Percentiles rank a stretch among this genome's conserved stretches.
Evolutionary conservation across 2,797 vertebrate species (phyloP).

Genomic region (Acrossocheilus wenchowensis): DNA sequence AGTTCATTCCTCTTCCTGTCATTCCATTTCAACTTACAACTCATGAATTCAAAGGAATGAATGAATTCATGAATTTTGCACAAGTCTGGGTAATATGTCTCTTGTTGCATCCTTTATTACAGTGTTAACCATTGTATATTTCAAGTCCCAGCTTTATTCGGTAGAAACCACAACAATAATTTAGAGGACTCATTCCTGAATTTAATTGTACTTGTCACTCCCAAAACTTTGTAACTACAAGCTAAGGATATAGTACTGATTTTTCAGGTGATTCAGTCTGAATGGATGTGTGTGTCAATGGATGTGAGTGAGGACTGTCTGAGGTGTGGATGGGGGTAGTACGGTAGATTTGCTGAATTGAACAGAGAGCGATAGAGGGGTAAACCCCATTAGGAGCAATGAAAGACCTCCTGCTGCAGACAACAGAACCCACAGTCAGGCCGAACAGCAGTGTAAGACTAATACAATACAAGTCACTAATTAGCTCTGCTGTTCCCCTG

Average conservation of each 20-base stretch:
- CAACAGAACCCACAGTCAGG: conserved; percentile 68
- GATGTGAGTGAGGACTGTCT: background rate
- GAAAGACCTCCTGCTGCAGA: conserved; percentile 58
- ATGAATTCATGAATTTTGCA: background rate
- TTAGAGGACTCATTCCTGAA: background rate
- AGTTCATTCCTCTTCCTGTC: background rate
- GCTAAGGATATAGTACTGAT: background rate
- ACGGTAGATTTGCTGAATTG: conserved; percentile 54
- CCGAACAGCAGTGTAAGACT: conserved; percentile 66
- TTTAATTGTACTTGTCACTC: background rate
- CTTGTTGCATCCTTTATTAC: background rate
- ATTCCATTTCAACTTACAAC: background rate
- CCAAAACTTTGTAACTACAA: background rate
- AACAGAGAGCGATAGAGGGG: conserved; percentile 39
- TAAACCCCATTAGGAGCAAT: conserved; percentile 59
- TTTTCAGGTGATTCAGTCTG: background rate
- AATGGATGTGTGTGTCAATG: background rate
- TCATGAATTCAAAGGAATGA: background rate
- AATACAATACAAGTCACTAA: conserved; percentile 74
- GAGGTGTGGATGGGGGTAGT: conserved; percentile 12
- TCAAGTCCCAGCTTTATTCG: background rate
- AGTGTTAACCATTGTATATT: background rate
- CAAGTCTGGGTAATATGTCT: background rate
- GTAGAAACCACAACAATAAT: background rate
- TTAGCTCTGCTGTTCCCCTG: conserved; percentile 63